Evolutionary conservation across 1,140 invertebrate genomes (phyloP).

Genomic region (Holcopasites calliopsidis): DNA sequence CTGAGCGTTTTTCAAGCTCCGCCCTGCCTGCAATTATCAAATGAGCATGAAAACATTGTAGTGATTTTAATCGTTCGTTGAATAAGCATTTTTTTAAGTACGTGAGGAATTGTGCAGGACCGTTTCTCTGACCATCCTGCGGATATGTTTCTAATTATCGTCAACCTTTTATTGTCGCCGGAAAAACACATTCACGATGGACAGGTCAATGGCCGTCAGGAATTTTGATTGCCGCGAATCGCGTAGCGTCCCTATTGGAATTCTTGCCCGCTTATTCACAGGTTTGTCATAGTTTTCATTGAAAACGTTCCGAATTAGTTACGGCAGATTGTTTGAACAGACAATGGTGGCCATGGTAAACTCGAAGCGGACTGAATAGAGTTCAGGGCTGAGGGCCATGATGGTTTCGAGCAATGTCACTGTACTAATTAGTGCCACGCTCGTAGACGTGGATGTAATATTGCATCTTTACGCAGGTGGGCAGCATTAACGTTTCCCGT

Average conservation of each 20-base stretch:
- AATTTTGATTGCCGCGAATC: conserved; percentile 38
- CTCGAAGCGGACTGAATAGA: conserved; percentile 47
- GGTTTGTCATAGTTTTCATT: conserved; percentile 50
- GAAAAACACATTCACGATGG: not conserved
- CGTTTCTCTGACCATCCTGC: too few relatives aligned
- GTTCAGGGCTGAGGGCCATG: conserved; percentile 18
- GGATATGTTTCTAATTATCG: not conserved
- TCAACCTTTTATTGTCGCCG: too few relatives aligned
- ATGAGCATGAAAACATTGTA: too few relatives aligned
- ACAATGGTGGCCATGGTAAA: conserved; percentile 59
- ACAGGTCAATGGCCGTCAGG: not conserved
- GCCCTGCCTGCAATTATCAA: too few relatives aligned
- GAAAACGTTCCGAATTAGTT: conserved; percentile 61
- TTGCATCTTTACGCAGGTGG: conserved; percentile 20
- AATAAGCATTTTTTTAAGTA: too few relatives aligned
- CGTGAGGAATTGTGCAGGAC: too few relatives aligned
- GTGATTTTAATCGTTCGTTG: too few relatives aligned
- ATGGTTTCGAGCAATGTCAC: conserved; percentile 45
- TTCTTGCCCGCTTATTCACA: conserved; percentile 27
- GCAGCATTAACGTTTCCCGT: conserved; percentile 14
- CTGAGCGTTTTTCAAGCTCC: too few relatives aligned
- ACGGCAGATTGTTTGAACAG: conserved; percentile 58
- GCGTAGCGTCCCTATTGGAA: not conserved
- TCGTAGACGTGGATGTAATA: conserved; percentile 37
- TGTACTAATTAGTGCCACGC: conserved; percentile 54